These are phyloP conservation scores for Chelonia mydas DNA, from an alignment of 2,797 vertebrate species.

Conservation along the genomic window DNA sequence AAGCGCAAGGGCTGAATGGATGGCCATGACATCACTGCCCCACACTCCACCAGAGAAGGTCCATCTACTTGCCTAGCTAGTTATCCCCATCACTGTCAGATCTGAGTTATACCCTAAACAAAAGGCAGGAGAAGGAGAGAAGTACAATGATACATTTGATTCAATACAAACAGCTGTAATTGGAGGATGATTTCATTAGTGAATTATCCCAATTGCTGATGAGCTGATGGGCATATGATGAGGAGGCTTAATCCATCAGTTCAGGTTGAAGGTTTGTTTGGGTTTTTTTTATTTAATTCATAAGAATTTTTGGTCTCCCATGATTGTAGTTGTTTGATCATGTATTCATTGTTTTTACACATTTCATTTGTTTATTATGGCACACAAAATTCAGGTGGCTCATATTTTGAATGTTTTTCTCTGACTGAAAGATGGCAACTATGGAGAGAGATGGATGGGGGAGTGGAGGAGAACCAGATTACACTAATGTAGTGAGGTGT, in stretches of 20 bases:
- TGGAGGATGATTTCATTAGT: slow-evolving; percentile 57
- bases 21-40: fast-evolving
- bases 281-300: neutral
- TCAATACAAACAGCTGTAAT: slow-evolving; percentile 30
- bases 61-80: fast-evolving
- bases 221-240: slow-evolving; percentile 6
- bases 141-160: neutral
- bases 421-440: neutral
- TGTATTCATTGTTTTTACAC: fast-evolving
- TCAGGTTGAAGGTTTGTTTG: slow-evolving; percentile 9
- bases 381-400: neutral
- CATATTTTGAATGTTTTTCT: neutral
- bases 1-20: neutral
- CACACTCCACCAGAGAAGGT: fast-evolving
- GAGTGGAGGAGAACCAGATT: neutral
- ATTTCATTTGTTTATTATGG: neutral
- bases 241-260: neutral
- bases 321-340: neutral
- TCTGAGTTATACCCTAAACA: neutral
- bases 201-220: slow-evolving; percentile 33
- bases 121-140: slow-evolving; percentile 28
- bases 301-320: neutral
- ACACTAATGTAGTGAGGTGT: neutral
- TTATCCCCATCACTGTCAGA: neutral
- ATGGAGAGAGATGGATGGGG: neutral